These are phyloP conservation scores for Halichondria panicea DNA, from an alignment of 37 sponge, comb jelly and placozoan species.

Conservation along the genomic window DNA sequence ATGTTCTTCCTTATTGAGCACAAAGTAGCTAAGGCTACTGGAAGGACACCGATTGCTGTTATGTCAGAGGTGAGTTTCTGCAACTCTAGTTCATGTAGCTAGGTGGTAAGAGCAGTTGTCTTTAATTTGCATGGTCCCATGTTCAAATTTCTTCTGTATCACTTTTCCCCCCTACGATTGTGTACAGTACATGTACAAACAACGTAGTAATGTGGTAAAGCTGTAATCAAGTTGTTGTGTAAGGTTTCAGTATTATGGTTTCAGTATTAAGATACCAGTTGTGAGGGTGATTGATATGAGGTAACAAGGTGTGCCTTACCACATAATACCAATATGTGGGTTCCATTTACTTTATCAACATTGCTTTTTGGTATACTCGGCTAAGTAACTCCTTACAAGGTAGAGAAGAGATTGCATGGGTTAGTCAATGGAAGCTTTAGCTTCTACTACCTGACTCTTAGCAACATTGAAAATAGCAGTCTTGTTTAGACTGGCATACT, in stretches of 20 bases:
- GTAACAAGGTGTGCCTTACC: too few relatives aligned
- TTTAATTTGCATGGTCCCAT: not conserved
- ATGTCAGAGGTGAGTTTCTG: slow-evolving; percentile 97
- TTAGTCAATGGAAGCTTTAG: not conserved
- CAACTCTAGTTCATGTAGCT: not conserved
- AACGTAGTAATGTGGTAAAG: not conserved
- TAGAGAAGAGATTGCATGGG: not conserved
- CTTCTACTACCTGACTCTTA: not conserved
- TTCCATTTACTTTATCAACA: too few relatives aligned
- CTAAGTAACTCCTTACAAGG: too few relatives aligned
- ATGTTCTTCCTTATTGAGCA: slow-evolving; percentile 98
- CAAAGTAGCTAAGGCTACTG: slow-evolving; percentile 81
- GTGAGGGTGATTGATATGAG: too few relatives aligned
- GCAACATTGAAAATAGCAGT: too few relatives aligned
- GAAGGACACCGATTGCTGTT: slow-evolving; percentile 85
- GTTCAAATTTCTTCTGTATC: not conserved
- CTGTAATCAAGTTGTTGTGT: too few relatives aligned
- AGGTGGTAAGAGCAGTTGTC: not conserved
- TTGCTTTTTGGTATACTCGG: too few relatives aligned
- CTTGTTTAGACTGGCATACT: too few relatives aligned
- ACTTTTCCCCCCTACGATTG: too few relatives aligned
- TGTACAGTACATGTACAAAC: not conserved
- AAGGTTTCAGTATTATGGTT: too few relatives aligned
- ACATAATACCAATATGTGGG: too few relatives aligned
- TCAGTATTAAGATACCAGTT: too few relatives aligned